Base-by-base conservation (phyloP, 35 echinoderm and acorn worm genomes). In the Strongylocentrotus purpuratus region DNA sequence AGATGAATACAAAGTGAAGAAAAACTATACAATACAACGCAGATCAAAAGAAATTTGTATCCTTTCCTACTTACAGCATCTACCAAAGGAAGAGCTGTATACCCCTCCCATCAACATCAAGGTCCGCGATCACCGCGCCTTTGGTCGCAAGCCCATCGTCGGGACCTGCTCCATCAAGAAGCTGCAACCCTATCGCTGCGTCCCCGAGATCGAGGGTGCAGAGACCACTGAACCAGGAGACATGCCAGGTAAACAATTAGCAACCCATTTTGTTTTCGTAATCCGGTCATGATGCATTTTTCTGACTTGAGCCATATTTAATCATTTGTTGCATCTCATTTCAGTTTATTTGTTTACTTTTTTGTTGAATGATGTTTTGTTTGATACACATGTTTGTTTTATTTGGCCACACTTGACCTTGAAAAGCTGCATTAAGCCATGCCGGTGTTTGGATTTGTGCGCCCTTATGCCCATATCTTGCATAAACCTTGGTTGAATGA, bases 41-140 rank as follows among this genome's bases (percentile, higher is more conserved):
- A 55, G 5, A 55, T 9, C 33, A 7, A 33, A 94, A 33, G 71
- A 65, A 31, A 94, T 18, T 86, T 25, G 4, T 61, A 47, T 94
- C 25, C 32, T 2, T 25, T 86, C 35, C 18, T 45, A 14, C 45
- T 48, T 28, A 4, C 89, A 99, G 98, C 96, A 98, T 92, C 91
- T 99, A 93, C 98, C 98, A 0, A 99, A 99, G 93, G 98, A 99
- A 86, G 98, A 99, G 88, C 92, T 99, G 35, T 99, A 99, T 97
- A 99, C 98, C 8, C 98, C 98, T 45, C 98, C 98, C 59, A 97
- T 99, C 96, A 99, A 99, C 94, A 95, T 99, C 94, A 98, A 98
- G 48, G 96, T 99, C 8, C 97, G 98, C 31, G 98, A 99, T 85
- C 98, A 99, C 78, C 94, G 98, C 12, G 98, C 98, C 35, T 99